These are phyloP conservation scores for Nematopogon swammerdamellus DNA, from an alignment of 2,888 invertebrate genomes.

Conservation along the genomic window DNA sequence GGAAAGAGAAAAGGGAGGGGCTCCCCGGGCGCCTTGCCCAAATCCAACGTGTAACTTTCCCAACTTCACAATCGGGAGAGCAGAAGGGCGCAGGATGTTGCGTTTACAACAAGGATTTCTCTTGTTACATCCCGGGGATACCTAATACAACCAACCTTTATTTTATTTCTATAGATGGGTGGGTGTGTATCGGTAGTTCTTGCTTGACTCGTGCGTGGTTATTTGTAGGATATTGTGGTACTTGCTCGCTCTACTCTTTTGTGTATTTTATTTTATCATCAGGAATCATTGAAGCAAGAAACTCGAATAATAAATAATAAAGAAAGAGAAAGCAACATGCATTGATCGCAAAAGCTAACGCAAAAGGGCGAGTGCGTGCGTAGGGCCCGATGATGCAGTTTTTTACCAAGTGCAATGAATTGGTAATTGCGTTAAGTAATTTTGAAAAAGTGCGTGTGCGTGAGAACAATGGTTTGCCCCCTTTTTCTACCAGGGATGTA, in stretches of 20 bases:
- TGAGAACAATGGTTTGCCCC: slow-evolving; percentile 59
- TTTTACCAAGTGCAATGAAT: too few species aligned
- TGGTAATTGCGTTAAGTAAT: slow-evolving; percentile 11
- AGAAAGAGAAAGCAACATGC: too few species aligned
- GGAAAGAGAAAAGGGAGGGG: neutral
- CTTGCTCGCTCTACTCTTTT: too few species aligned
- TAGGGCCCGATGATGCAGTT: too few species aligned
- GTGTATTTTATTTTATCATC: too few species aligned
- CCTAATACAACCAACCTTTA: too few species aligned
- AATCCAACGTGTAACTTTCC: slow-evolving; percentile 21
- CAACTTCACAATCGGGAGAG: slow-evolving; percentile 21
- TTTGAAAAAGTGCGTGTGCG: slow-evolving; percentile 51
- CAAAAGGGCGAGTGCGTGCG: too few species aligned
- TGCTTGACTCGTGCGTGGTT: slow-evolving; percentile 1
- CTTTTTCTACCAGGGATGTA: slow-evolving; percentile 53
- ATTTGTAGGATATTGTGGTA: neutral
- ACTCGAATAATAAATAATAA: too few species aligned
- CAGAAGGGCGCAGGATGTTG: slow-evolving; percentile 19
- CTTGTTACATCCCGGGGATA: neutral
- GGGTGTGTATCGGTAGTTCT: neutral
- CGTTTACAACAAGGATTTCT: neutral
- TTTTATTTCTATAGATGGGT: too few species aligned
- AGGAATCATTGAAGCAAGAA: too few species aligned
- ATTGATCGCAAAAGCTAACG: too few species aligned
- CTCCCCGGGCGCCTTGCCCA: neutral